phyloP scores from a whole-genome alignment of 2,888 invertebrate species.

The Drosophila koepferae region DNA sequence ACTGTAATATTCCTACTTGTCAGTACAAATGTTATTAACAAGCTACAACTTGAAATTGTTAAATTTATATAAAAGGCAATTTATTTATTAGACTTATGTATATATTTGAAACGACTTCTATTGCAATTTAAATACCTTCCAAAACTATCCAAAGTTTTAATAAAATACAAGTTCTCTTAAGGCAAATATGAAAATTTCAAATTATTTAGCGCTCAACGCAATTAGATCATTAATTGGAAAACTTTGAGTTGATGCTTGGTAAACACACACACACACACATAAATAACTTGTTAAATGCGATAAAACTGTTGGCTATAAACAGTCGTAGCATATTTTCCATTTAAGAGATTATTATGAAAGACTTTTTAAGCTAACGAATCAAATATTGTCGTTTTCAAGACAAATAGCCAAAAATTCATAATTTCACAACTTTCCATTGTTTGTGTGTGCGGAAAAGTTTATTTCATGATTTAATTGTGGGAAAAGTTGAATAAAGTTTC shows the following conservation, averaged over 20 bases:
- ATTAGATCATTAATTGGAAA: constrained; percentile 1
- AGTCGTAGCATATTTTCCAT: background rate
- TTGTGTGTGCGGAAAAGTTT: constrained; percentile 4
- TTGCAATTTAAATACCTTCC: no score
- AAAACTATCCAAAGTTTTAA: no score
- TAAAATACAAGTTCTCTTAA: no score
- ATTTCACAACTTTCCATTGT: background rate
- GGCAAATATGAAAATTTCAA: no score
- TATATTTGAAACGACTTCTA: no score
- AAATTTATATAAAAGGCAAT: no score
- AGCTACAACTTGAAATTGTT: no score
- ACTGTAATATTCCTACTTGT: no score
- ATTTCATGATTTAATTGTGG: constrained; percentile 13
- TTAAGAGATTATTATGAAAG: background rate
- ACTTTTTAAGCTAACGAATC: background rate
- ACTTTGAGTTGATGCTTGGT: constrained; percentile 4
- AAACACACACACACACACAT: constrained; percentile 5
- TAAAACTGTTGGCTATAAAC: background rate
- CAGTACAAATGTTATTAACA: no score
- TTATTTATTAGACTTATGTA: no score
- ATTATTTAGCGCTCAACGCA: background rate
- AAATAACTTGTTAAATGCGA: background rate
- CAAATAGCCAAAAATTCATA: constrained; percentile 9
- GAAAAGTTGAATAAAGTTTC: constrained; percentile 13
- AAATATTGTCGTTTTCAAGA: background rate